Evolutionary conservation across 2,797 vertebrate species (phyloP).

Genomic region (Holocentrus rufus): DNA sequence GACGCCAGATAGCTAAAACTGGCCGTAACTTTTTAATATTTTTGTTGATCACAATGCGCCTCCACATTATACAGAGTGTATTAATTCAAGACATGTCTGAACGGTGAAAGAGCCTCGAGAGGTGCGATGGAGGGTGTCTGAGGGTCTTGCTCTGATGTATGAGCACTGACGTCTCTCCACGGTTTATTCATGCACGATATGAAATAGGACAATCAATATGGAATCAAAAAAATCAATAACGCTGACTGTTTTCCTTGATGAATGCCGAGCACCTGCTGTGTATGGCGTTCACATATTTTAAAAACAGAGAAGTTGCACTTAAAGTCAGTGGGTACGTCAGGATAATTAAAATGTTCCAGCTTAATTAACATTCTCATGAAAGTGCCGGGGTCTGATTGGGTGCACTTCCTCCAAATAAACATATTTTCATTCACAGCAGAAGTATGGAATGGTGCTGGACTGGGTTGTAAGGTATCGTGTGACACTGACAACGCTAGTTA

Average conservation of each 20-base stretch:
- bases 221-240: conserved; percentile 60
- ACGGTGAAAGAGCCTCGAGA: conserved; percentile 12
- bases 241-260: conserved; percentile 46
- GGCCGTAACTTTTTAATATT: conserved; percentile 2
- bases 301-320: conserved; percentile 44
- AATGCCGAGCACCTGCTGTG: conserved; percentile 21
- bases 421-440: conserved; percentile 21
- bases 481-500: conserved; percentile 12
- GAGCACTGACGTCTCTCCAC: not conserved
- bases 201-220: conserved; percentile 54
- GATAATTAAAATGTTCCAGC: conserved; percentile 50
- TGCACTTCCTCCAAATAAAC: conserved; percentile 17
- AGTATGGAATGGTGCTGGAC: conserved; percentile 12
- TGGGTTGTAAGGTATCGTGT: conserved; percentile 7
- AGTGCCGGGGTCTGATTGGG: conserved; percentile 21
- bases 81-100: conserved; percentile 22
- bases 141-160: conserved; percentile 13
- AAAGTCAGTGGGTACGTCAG: conserved; percentile 35
- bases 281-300: conserved; percentile 27
- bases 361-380: conserved; percentile 57
- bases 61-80: conserved; percentile 8
- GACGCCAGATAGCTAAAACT: conserved; percentile 18
- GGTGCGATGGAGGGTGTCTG: not conserved
- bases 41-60: conserved; percentile 17
- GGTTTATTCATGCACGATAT: conserved; percentile 22